Evolutionary conservation across 2,797 vertebrate species (phyloP).

Genomic region (Tauraco hartlaubi): DNA sequence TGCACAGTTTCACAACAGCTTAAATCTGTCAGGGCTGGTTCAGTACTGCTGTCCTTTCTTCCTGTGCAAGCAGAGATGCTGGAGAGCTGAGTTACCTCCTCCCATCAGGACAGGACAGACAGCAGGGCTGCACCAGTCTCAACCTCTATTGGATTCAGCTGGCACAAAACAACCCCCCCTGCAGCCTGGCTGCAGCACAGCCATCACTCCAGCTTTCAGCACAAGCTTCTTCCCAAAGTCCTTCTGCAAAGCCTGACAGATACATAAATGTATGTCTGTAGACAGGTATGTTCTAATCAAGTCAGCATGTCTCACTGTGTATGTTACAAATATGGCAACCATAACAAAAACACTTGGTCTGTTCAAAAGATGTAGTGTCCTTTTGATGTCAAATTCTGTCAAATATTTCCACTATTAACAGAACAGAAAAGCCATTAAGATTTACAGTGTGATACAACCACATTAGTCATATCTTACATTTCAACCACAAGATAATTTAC

Average conservation of each 20-base stretch:
- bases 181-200: background rate
- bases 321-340: background rate
- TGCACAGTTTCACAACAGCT: background rate
- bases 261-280: no score
- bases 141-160: background rate
- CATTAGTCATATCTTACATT: background rate
- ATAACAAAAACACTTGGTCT: background rate
- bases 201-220: background rate
- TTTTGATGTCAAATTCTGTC: background rate
- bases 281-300: background rate
- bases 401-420: background rate
- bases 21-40: background rate
- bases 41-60: background rate
- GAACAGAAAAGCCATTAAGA: background rate
- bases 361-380: background rate
- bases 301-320: background rate
- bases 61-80: background rate
- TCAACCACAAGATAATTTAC: background rate
- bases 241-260: background rate
- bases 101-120: background rate
- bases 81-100: background rate
- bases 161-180: background rate
- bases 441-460: background rate
- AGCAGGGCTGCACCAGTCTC: background rate
- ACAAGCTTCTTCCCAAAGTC: background rate